Conservation (phyloP, 1,140 invertebrate species). For the Polypedilum vanderplanki region DNA sequence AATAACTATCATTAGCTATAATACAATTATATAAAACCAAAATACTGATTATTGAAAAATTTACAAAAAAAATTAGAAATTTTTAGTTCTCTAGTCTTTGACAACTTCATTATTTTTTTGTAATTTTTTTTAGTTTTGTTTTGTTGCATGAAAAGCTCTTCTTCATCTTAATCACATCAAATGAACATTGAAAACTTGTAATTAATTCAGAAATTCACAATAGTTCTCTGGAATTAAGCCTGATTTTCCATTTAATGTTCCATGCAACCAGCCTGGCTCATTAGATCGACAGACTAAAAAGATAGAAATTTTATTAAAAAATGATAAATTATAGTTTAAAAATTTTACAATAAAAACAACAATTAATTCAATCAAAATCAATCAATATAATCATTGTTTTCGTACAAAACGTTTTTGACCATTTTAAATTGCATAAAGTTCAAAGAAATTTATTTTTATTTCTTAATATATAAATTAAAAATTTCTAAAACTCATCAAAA, state of each 20-base stretch:
- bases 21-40: background rate
- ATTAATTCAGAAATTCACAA: slow-evolving; percentile 73
- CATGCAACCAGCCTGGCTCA: slow-evolving; percentile 89
- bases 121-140: background rate
- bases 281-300: slow-evolving; percentile 29
- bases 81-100: slow-evolving; percentile 17
- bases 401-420: too few relatives aligned
- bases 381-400: too few relatives aligned
- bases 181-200: slow-evolving; percentile 22
- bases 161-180: slow-evolving; percentile 4
- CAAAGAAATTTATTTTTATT: too few relatives aligned
- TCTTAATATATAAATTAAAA: too few relatives aligned
- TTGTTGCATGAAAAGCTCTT: slow-evolving; percentile 15
- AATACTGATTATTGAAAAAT: background rate
- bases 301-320: background rate
- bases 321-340: too few relatives aligned
- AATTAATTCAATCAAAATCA: too few relatives aligned
- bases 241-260: slow-evolving; percentile 84
- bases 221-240: slow-evolving; percentile 97
- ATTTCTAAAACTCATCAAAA: too few relatives aligned
- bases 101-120: slow-evolving; percentile 11
- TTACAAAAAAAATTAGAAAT: background rate
- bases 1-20: slow-evolving; percentile 21
- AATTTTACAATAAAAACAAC: too few relatives aligned
- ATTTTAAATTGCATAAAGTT: too few relatives aligned